phyloP scores from a whole-genome alignment of 2,888 invertebrate genomes.

The Caenorhabditis macrosperma region DNA sequence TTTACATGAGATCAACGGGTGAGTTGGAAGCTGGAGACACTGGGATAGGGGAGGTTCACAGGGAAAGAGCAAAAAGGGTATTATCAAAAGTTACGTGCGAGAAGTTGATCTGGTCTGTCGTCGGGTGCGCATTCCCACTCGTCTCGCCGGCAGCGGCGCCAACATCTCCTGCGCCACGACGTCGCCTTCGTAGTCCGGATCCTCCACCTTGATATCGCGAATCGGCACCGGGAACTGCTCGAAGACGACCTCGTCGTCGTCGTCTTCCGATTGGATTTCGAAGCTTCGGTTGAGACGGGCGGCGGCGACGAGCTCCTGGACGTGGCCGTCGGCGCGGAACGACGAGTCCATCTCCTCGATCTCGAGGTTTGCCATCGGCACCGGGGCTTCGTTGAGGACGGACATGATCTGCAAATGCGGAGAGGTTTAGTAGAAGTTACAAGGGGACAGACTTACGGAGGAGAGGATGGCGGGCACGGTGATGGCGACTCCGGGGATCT shows the following conservation, averaged over 20 bases:
- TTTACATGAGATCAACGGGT: too few species aligned
- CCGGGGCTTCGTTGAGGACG: not conserved
- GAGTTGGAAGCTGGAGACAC: too few species aligned
- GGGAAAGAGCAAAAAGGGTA: too few species aligned
- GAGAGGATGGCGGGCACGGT: constrained; percentile 12
- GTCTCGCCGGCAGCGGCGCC: not conserved
- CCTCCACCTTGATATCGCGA: not conserved
- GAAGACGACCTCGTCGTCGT: not conserved
- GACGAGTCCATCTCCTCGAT: not conserved
- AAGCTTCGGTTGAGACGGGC: constrained; percentile 14
- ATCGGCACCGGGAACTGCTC: not conserved
- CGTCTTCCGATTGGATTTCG: constrained; percentile 21
- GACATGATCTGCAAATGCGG: constrained; percentile 11
- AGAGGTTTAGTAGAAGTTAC: not conserved
- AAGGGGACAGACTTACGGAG: constrained; percentile 36
- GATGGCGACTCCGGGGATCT: constrained; percentile 14
- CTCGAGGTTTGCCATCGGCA: not conserved
- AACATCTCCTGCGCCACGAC: not conserved
- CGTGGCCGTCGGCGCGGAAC: not conserved
- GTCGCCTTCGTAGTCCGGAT: not conserved
- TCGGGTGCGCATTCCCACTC: not conserved
- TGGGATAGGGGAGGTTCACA: too few species aligned
- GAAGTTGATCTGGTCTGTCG: not conserved
- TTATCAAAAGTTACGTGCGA: not conserved
- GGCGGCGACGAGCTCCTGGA: not conserved